Evolutionary conservation across 2,797 vertebrate species (phyloP).

Genomic region (Chaetodon trifasciatus): DNA sequence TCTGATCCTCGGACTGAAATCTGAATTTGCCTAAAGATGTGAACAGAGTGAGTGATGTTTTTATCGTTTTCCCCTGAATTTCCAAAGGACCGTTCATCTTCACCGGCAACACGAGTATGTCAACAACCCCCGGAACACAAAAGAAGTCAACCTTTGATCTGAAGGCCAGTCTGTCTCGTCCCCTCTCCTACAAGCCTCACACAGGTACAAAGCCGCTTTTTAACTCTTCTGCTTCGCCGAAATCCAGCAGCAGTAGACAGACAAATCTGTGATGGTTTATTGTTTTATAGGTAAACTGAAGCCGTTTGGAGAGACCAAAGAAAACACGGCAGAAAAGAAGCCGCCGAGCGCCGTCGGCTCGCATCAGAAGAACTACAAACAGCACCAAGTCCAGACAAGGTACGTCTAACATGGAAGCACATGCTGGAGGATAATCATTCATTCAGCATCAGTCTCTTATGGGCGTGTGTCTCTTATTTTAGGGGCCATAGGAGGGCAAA

Average conservation of each 20-base stretch:
- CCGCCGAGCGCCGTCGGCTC: conserved; percentile 69
- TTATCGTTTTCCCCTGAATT: not conserved
- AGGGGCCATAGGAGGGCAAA: conserved; percentile 88
- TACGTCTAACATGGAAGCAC: conserved; percentile 32
- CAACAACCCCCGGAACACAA: conserved; percentile 82
- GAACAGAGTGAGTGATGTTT: not conserved
- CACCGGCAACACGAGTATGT: conserved; percentile 75
- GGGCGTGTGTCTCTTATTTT: not conserved
- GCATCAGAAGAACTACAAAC: conserved; percentile 90
- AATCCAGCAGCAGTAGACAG: rapidly evolving
- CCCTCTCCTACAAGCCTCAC: conserved; percentile 93
- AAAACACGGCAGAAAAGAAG: conserved; percentile 81
- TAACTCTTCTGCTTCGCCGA: rapidly evolving
- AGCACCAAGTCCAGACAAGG: conserved; percentile 89
- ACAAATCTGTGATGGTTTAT: not conserved
- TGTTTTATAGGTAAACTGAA: conserved; percentile 90
- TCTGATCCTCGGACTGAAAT: not conserved
- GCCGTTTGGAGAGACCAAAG: conserved; percentile 87
- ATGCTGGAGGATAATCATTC: no score
- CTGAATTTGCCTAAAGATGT: not conserved
- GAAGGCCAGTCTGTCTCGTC: conserved; percentile 93
- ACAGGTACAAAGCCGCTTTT: conserved; percentile 84
- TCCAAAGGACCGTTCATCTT: conserved; percentile 88
- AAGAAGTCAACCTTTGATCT: conserved; percentile 92
- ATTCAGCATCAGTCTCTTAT: no score